Evolutionary conservation across 2,113 vertebrate genomes (phyloP).

Genomic region (Odocoileus hemionus): DNA sequence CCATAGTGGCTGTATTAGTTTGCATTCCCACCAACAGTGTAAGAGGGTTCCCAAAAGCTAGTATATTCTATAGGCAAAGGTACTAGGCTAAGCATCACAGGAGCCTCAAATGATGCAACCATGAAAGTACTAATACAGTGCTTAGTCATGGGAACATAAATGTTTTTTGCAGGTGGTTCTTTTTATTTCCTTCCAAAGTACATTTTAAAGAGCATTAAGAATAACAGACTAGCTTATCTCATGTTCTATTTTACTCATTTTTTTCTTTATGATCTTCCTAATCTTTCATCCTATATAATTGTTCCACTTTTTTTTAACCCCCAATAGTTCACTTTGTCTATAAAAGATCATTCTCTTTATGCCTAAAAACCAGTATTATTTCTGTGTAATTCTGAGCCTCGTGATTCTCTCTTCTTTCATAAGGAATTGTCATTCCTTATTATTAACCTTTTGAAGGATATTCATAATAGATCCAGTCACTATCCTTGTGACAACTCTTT

Average conservation of each 20-base stretch:
- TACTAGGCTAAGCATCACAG: neutral
- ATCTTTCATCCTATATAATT: neutral
- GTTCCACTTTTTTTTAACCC: neutral
- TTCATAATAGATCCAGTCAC: neutral
- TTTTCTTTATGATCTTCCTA: neutral
- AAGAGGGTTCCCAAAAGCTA: neutral
- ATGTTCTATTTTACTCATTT: neutral
- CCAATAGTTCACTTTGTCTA: neutral
- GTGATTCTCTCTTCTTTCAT: neutral
- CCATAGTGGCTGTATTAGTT: no score
- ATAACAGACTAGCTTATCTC: neutral
- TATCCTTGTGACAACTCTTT: neutral
- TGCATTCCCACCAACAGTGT: no score
- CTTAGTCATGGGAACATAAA: neutral
- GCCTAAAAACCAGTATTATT: neutral
- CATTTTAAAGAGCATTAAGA: slow-evolving; percentile 3
- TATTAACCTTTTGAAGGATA: slow-evolving; percentile 38
- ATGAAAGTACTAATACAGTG: slow-evolving; percentile 1
- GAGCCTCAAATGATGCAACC: neutral
- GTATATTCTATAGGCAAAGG: neutral
- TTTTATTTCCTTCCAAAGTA: neutral
- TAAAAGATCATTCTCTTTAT: slow-evolving; percentile 11
- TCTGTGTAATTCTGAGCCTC: neutral
- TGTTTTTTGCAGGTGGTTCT: neutral
- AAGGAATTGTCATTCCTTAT: slow-evolving; percentile 13